These are phyloP conservation scores for Percopsis transmontana DNA, from an alignment of 2,113 vertebrate species.

Conservation along the genomic window DNA sequence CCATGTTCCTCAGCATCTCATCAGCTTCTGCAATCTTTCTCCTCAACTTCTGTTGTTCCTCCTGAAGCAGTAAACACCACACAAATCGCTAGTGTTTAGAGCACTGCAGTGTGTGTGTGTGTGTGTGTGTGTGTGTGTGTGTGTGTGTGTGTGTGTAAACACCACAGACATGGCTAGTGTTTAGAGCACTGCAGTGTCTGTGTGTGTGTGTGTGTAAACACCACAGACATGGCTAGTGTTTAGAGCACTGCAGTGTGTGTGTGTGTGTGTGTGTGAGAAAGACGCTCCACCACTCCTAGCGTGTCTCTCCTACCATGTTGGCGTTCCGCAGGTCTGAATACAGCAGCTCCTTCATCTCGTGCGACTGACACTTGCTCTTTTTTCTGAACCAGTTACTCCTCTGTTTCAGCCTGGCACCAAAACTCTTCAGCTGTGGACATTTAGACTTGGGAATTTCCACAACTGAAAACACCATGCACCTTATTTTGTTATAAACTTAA, in stretches of 20 bases:
- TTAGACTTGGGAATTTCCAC: neutral
- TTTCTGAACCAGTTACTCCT: conserved; percentile 70
- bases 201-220: too few species aligned
- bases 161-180: too few species aligned
- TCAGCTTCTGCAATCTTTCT: conserved; percentile 59
- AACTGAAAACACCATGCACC: too few species aligned
- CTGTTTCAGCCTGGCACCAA: conserved; percentile 74
- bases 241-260: neutral
- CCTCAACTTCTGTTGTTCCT: conserved; percentile 63
- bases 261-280: too few species aligned
- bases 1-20: conserved; percentile 63
- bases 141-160: too few species aligned
- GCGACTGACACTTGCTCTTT: conserved; percentile 65
- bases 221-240: too few species aligned
- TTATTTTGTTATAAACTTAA: neutral
- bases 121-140: too few species aligned
- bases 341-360: conserved; percentile 73
- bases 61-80: conserved; percentile 44
- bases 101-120: too few species aligned
- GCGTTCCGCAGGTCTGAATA: conserved; percentile 63
- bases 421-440: conserved; percentile 63
- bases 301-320: conserved; percentile 52
- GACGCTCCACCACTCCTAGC: too few species aligned
- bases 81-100: neutral
- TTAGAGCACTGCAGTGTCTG: too few species aligned